A percentile compares a stretch with the other conserved stretches of the same genome.
Conservation (phyloP, 2,113 vertebrate genomes). For the Neogobius melanostomus region DNA sequence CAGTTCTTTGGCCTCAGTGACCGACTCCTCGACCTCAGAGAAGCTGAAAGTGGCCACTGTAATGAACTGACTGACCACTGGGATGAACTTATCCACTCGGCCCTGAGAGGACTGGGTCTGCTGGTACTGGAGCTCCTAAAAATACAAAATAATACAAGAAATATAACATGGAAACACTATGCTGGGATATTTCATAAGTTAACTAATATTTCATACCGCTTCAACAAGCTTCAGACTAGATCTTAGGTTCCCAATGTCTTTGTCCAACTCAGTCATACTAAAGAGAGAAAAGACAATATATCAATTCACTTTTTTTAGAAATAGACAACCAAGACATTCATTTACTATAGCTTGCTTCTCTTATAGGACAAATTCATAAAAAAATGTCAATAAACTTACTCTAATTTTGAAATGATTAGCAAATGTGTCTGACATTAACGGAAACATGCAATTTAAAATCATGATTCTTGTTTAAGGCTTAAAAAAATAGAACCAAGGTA, state of each 20-base stretch:
- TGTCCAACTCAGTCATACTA: constrained; percentile 63
- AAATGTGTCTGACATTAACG: no score
- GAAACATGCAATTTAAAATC: no score
- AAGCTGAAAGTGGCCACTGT: constrained; percentile 60
- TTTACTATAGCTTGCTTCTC: no score
- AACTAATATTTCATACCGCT: constrained; percentile 31
- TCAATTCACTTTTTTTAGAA: neutral
- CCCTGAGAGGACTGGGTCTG: constrained; percentile 21
- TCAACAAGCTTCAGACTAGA: constrained; percentile 53
- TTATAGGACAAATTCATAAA: no score
- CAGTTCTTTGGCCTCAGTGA: constrained; percentile 57
- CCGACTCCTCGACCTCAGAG: constrained; percentile 55
- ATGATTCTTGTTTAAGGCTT: neutral
- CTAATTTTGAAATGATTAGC: no score
- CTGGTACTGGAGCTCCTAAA: constrained; percentile 61
- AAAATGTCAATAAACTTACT: no score
- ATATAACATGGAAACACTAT: neutral
- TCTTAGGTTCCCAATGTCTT: constrained; percentile 51
- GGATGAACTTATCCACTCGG: constrained; percentile 45
- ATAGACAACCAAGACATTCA: no score
- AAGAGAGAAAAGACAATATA: neutral
- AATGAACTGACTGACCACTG: constrained; percentile 58
- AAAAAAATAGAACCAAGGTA: neutral
- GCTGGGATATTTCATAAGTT: no score
- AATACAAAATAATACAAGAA: neutral